Base-by-base conservation (phyloP, 2,113 vertebrate species). In the Odontophorus gujanensis region DNA sequence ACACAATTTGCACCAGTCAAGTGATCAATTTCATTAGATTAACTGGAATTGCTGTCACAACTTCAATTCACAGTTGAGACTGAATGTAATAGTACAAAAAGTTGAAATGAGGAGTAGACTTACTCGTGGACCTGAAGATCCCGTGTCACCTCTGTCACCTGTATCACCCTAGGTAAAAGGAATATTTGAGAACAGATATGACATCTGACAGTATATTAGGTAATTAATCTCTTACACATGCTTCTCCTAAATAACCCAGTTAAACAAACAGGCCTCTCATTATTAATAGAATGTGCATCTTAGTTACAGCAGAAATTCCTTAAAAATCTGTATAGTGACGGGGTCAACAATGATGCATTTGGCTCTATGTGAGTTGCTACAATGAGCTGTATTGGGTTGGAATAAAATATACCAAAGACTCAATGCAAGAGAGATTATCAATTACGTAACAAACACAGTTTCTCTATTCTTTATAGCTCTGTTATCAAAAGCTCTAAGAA, bases 71-170 rank as follows among this genome's bases (percentile, higher is more conserved):
- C 13, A 48, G 36, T 3, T 3, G 19, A 26, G 26, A 63, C 42
- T 73, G 69, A 81, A 66, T 13, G 50, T n/a, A 50, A 77, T n/a
- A 42, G n/a, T 38, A 76, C 9, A 78, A 86, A 74, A 8, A 75
- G 22, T 30, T 83, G 58, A 90, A 79, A 86, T 19, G 13, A 61
- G 45, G 79, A 72, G 26, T 0, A 67, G 53, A 98, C 98, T 98
- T 86, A 99, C 99, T 97, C 86, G 98, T 36, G 98, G 99, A 65
- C 99, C 99, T 80, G 95, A 45, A 51, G 93, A 92, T 89, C 99
- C 99, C 15, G 96, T 68, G 68, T 99, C 98, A 87, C 99, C 99
- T 96, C 98, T 98, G 88, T 99, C 98, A 95, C 99, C 99, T 95
- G 82, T 93, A 76, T 99, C 99, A 43, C 99, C 99, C 99, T 99